Percentiles rank a stretch among this genome's conserved stretches.
Conservation (phyloP, 2,113 vertebrate species). For the Meles meles region DNA sequence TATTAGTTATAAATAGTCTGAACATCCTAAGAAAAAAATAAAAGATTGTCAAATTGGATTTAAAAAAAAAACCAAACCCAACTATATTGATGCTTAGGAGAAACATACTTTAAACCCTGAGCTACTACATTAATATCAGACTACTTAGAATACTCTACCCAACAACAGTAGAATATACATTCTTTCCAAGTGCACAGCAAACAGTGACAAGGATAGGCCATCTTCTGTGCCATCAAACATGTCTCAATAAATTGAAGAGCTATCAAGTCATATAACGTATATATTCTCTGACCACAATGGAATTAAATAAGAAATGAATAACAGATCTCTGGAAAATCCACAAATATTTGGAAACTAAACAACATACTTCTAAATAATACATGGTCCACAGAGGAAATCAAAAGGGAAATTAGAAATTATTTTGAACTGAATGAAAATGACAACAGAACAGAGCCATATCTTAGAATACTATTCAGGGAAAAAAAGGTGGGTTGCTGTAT, state of each 20-base stretch:
- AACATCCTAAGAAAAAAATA: conserved; percentile 6
- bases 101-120: neutral
- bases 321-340: conserved; percentile 7
- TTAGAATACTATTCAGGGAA: neutral
- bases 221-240: neutral
- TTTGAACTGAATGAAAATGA: conserved; percentile 29
- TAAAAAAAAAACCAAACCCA: neutral
- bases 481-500: neutral
- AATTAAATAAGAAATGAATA: conserved; percentile 19
- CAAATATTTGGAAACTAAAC: conserved; percentile 24
- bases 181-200: neutral
- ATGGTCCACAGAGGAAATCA: neutral
- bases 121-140: neutral
- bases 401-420: neutral
- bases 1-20: neutral
- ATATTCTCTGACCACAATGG: neutral
- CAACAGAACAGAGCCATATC: neutral
- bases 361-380: neutral
- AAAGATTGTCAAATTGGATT: neutral
- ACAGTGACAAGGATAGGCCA: neutral
- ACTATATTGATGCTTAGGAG: neutral
- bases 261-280: neutral
- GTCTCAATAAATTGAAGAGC: neutral
- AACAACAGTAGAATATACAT: neutral
- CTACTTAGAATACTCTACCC: neutral